These are phyloP conservation scores for Nasonia longicornis DNA, from an alignment of 1,140 invertebrate genomes.

Conservation along the genomic window DNA sequence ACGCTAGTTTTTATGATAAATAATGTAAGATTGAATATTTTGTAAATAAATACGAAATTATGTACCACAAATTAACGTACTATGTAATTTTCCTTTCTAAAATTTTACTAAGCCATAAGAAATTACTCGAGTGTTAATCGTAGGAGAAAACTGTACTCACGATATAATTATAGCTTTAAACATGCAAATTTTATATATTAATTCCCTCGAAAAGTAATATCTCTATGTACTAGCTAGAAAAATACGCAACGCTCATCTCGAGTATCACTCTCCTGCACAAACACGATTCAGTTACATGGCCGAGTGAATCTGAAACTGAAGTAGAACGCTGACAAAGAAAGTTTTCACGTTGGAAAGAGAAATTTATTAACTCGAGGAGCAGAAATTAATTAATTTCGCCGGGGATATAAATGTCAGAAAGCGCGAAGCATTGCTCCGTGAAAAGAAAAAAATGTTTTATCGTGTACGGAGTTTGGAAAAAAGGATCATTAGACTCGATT, in stretches of 20 bases:
- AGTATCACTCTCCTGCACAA: not conserved
- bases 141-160: too few relatives aligned
- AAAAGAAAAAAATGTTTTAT: not conserved
- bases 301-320: conserved; percentile 19
- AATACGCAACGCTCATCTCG: not conserved
- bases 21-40: conserved; percentile 36
- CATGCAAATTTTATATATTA: not conserved
- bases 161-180: too few relatives aligned
- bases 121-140: too few relatives aligned
- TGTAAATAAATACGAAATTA: conserved; percentile 39
- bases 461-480: too few relatives aligned
- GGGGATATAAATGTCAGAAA: not conserved
- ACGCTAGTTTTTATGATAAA: not conserved
- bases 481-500: not conserved
- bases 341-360: conserved; percentile 23
- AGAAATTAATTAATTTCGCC: conserved; percentile 1
- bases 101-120: too few relatives aligned
- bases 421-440: not conserved
- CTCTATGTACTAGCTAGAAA: not conserved
- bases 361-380: not conserved
- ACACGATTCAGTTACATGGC: not conserved
- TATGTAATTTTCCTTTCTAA: too few relatives aligned
- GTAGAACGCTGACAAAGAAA: conserved; percentile 20
- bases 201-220: not conserved
- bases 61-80: not conserved